Conservation (phyloP, 2,888 invertebrate species). For the Eulithis prunata region DNA sequence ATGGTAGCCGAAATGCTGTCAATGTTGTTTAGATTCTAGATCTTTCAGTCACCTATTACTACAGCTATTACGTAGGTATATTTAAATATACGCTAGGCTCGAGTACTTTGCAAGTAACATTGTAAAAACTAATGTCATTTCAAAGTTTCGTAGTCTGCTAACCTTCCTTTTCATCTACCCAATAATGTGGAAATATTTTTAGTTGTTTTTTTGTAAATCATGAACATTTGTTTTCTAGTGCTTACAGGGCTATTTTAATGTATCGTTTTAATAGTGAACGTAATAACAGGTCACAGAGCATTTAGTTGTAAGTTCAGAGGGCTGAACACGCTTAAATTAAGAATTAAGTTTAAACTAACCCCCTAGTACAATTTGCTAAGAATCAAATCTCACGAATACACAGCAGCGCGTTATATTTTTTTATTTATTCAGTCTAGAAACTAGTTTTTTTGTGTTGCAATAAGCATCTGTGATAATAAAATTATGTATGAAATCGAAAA, state of each 20-base stretch:
- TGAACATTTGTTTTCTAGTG: conserved; percentile 39
- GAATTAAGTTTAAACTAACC: conserved; percentile 19
- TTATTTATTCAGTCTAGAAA: neutral
- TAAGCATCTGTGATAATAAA: conserved; percentile 78
- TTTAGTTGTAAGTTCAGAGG: conserved; percentile 63
- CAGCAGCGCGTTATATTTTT: neutral
- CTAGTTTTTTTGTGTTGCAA: conserved; percentile 59
- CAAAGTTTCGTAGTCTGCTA: neutral
- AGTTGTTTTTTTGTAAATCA: conserved; percentile 43
- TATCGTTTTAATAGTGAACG: conserved; percentile 36
- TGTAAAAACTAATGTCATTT: conserved; percentile 1
- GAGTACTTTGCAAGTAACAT: conserved; percentile 8
- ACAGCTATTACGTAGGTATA: too few relatives aligned
- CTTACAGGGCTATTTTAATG: conserved; percentile 19
- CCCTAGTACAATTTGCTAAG: conserved; percentile 19
- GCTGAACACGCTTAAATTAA: conserved; percentile 51
- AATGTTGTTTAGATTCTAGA: too few relatives aligned
- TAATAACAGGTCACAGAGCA: conserved; percentile 61
- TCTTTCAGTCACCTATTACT: too few relatives aligned
- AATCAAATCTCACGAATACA: neutral
- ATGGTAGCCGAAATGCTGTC: too few relatives aligned
- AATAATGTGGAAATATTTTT: conserved; percentile 7
- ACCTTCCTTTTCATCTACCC: neutral
- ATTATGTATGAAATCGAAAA: conserved; percentile 54
- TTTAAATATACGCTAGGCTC: too few relatives aligned